Evolutionary conservation across 2,797 vertebrate species (phyloP).

Genomic region (Darevskia nairensis): DNA sequence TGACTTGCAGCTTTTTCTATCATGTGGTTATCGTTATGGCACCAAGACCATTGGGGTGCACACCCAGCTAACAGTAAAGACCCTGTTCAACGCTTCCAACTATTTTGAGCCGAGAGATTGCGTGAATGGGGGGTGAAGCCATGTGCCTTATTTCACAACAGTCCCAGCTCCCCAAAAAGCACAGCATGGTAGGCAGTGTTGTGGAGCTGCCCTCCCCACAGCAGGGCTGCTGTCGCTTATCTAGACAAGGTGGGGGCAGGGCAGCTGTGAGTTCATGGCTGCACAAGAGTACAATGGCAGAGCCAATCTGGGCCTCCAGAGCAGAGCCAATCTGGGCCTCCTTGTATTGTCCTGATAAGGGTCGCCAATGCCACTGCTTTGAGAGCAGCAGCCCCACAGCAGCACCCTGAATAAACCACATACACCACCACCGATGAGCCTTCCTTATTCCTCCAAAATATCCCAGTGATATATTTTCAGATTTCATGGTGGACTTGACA

Average conservation of each 20-base stretch:
- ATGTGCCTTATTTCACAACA: background rate
- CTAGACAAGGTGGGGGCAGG: too few species aligned
- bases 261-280: too few species aligned
- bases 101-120: background rate
- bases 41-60: background rate
- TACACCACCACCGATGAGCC: background rate
- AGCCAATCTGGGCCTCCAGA: too few species aligned
- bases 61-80: background rate
- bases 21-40: background rate
- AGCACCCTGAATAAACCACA: background rate
- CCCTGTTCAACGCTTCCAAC: background rate
- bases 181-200: too few species aligned
- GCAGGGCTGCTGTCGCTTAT: too few species aligned
- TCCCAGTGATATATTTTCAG: background rate
- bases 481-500: background rate
- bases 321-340: too few species aligned
- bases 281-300: too few species aligned
- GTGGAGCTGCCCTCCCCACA: too few species aligned
- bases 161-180: background rate
- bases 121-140: background rate
- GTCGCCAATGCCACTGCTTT: too few species aligned
- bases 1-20: background rate
- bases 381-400: too few species aligned
- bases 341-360: too few species aligned
- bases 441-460: background rate